phyloP scores from a whole-genome alignment of 2,888 invertebrate genomes.

The Calliopum simillimum region DNA sequence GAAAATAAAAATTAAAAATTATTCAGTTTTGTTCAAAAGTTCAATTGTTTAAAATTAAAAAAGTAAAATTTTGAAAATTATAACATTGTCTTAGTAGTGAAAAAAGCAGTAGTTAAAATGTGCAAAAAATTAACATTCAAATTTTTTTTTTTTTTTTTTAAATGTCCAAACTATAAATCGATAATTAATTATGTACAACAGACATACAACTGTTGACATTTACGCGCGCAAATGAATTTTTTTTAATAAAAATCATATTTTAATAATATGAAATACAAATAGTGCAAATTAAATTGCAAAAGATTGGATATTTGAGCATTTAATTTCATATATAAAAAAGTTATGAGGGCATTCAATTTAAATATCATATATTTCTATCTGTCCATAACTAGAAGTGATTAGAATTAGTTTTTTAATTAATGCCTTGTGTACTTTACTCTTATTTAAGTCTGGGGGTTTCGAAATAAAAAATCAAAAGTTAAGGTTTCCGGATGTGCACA shows the following conservation, averaged over 20 bases:
- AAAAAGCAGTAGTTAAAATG: background rate
- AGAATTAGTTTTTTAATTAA: too few species aligned
- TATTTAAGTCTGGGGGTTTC: too few species aligned
- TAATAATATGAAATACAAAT: background rate
- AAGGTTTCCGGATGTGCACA: too few species aligned
- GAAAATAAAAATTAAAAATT: constrained; percentile 25
- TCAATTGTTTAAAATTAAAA: constrained; percentile 7
- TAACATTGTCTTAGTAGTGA: background rate
- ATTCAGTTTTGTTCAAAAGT: background rate
- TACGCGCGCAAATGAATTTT: constrained; percentile 30
- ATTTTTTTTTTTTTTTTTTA: too few species aligned
- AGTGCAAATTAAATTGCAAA: background rate
- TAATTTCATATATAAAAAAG: too few species aligned
- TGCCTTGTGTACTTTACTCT: too few species aligned
- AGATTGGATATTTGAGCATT: too few species aligned
- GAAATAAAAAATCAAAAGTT: too few species aligned
- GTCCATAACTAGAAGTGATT: too few species aligned
- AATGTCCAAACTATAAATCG: background rate
- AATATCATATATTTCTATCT: too few species aligned
- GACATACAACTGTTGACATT: constrained; percentile 3
- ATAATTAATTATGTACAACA: too few species aligned
- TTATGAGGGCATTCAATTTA: too few species aligned
- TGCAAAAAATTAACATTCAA: background rate
- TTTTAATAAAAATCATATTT: background rate
- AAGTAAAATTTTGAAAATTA: background rate